phyloP scores from a whole-genome alignment of 2,797 vertebrate species.

The Urophycis tenuis region DNA sequence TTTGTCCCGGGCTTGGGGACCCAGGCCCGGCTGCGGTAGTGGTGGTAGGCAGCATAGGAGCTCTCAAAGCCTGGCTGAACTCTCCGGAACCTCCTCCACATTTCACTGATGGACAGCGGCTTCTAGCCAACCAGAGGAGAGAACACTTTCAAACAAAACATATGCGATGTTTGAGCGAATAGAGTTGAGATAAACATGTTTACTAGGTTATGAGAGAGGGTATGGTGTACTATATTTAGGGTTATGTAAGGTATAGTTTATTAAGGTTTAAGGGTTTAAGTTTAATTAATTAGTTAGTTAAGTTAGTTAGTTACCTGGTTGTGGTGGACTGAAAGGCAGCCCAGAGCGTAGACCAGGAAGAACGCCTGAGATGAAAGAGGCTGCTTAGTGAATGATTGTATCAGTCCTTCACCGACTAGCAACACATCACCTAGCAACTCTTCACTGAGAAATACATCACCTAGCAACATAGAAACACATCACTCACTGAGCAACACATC shows the following conservation, averaged over 20 bases:
- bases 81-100: slow-evolving; percentile 76
- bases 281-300: background rate
- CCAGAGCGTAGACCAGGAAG: slow-evolving; percentile 88
- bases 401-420: background rate
- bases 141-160: background rate
- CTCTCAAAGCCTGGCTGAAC: slow-evolving; percentile 74
- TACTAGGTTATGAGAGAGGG: background rate
- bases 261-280: background rate
- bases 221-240: background rate
- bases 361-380: slow-evolving; percentile 74
- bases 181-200: background rate
- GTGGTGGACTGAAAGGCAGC: slow-evolving; percentile 79
- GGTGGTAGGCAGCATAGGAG: slow-evolving; percentile 83
- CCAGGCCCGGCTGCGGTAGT: slow-evolving; percentile 89
- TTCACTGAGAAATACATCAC: too few relatives aligned
- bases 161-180: background rate
- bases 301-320: slow-evolving; percentile 70
- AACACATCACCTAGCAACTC: too few relatives aligned
- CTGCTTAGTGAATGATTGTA: background rate
- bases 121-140: slow-evolving; percentile 69
- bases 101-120: slow-evolving; percentile 75
- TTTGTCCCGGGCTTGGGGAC: slow-evolving; percentile 91
- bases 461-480: too few relatives aligned
- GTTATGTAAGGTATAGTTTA: background rate
- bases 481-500: background rate